Percentiles rank a stretch among this genome's conserved stretches.
phyloP scores from a whole-genome alignment of 2,797 vertebrate genomes.

The Menidia menidia region DNA sequence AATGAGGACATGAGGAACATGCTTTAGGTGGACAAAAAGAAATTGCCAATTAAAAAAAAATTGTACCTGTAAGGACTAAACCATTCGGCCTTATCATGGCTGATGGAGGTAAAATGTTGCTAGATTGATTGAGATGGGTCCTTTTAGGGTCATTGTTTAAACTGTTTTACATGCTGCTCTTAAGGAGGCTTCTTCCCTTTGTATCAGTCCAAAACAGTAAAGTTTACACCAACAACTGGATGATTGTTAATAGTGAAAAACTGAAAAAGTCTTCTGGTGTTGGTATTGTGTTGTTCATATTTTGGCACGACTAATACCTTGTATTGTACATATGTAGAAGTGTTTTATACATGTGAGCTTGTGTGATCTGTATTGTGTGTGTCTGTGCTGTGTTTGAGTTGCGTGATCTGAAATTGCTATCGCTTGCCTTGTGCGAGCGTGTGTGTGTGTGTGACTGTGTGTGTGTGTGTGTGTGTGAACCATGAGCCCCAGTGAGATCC shows the following conservation, averaged over 20 bases:
- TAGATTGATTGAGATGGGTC: constrained; percentile 13
- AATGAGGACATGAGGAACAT: too few species aligned
- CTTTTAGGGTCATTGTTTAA: constrained; percentile 42
- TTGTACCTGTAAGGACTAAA: neutral
- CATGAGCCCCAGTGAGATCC: constrained; percentile 78
- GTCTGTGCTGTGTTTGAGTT: constrained; percentile 29
- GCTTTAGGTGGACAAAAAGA: too few species aligned
- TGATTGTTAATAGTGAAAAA: neutral
- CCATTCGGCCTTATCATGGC: neutral
- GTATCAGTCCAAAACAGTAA: constrained; percentile 11
- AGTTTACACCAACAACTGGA: constrained; percentile 10
- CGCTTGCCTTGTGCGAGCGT: constrained; percentile 8
- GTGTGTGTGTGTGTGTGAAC: constrained; percentile 45
- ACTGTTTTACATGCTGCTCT: constrained; percentile 27
- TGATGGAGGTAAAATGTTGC: neutral
- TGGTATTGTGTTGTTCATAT: neutral
- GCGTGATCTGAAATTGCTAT: constrained; percentile 33
- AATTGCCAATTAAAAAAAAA: too few species aligned
- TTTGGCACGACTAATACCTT: constrained; percentile 9
- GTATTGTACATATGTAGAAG: neutral
- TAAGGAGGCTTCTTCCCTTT: constrained; percentile 14
- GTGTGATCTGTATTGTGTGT: constrained; percentile 34
- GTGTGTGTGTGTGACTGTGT: constrained; percentile 29
- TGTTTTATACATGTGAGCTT: constrained; percentile 28
- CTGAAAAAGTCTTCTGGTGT: neutral